Conservation (phyloP, 2,113 vertebrate genomes). For the Megaceryle maxima region DNA sequence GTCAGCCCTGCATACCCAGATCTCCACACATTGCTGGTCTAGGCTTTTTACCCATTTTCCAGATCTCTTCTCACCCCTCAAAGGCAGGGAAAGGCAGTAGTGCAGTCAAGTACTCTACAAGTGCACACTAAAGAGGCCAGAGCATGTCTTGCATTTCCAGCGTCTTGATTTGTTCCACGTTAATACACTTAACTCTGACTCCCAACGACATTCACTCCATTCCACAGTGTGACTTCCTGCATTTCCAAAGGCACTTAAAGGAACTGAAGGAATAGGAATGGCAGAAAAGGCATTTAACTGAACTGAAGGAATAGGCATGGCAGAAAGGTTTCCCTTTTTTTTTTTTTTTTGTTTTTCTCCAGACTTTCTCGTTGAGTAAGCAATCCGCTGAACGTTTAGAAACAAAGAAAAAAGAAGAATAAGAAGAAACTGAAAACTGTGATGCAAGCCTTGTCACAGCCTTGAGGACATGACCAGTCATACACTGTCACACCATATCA, state of each 20-base stretch:
- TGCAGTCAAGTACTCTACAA: background rate
- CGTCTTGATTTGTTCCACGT: background rate
- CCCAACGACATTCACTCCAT: background rate
- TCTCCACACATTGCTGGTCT: background rate
- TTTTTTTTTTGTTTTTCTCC: background rate
- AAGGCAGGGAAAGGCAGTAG: background rate
- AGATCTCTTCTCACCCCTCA: background rate
- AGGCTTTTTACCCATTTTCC: background rate
- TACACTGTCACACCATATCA: background rate
- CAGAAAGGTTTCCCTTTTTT: background rate
- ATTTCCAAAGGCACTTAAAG: background rate
- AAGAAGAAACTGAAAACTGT: slow-evolving; percentile 16
- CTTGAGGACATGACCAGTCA: background rate
- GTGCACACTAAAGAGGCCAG: background rate
- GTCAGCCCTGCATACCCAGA: background rate
- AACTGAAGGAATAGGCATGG: no score
- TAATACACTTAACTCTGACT: background rate
- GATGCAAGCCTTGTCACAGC: background rate
- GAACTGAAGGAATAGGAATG: background rate
- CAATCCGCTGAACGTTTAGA: background rate
- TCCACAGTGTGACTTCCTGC: background rate
- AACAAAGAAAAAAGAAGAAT: background rate
- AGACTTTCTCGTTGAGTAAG: background rate
- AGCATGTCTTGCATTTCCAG: background rate
- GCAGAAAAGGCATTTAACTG: background rate